phyloP scores from a whole-genome alignment of 2,888 invertebrate species.

The Volucella bombylans region DNA sequence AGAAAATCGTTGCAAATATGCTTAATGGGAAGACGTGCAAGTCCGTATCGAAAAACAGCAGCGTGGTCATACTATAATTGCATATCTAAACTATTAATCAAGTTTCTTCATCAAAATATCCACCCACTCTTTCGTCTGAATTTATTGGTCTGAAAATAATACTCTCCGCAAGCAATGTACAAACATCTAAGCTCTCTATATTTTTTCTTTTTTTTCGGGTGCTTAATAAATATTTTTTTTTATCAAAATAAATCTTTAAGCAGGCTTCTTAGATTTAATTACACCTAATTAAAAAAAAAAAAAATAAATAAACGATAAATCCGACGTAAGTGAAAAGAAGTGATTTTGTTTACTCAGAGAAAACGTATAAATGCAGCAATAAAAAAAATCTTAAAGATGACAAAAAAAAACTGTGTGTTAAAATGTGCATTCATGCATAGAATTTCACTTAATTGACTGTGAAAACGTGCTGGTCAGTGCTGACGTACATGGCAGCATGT shows the following conservation, averaged over 20 bases:
- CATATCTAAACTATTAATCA: slow-evolving; percentile 30
- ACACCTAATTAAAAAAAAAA: slow-evolving; percentile 14
- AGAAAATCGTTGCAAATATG: not conserved
- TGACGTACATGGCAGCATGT: slow-evolving; percentile 12
- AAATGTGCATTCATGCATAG: slow-evolving; percentile 61
- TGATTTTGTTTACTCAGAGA: not conserved
- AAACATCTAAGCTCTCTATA: slow-evolving; percentile 14
- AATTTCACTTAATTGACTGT: slow-evolving; percentile 64
- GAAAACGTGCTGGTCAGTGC: slow-evolving; percentile 51
- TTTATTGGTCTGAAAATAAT: slow-evolving; percentile 11
- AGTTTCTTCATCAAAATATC: slow-evolving; percentile 24
- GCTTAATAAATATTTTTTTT: slow-evolving; percentile 20
- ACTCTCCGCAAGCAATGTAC: not conserved
- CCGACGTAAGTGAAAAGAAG: slow-evolving; percentile 4
- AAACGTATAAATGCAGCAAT: slow-evolving; percentile 24
- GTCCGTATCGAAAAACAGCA: not conserved
- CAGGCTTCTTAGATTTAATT: slow-evolving; percentile 13
- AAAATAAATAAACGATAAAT: not conserved
- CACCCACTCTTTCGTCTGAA: slow-evolving; percentile 40
- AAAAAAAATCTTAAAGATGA: slow-evolving; percentile 6
- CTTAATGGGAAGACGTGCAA: not conserved
- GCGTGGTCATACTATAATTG: slow-evolving; percentile 4
- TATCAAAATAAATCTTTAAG: slow-evolving; percentile 19
- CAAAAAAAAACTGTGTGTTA: slow-evolving; percentile 19
- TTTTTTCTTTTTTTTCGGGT: slow-evolving; percentile 13